A percentile compares a stretch with the other conserved stretches of the same genome.
These are phyloP conservation scores for Tetragonisca angustula DNA, from an alignment of 2,888 invertebrate genomes.

Conservation along the genomic window DNA sequence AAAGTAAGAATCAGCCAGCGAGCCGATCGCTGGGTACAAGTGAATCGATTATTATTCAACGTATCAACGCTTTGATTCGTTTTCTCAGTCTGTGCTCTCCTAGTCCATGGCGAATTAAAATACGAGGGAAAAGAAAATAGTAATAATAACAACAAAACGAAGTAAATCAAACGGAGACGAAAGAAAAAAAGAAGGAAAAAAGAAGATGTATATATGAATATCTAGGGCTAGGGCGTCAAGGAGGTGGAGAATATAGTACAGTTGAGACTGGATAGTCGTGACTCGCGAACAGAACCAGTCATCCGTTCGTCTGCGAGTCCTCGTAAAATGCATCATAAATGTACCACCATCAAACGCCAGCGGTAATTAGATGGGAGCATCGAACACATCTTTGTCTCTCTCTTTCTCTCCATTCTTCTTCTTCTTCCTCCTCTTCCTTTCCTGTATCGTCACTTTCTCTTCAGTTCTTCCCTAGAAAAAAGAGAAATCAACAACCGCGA, in stretches of 20 bases:
- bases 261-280: slow-evolving; percentile 53
- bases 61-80: slow-evolving; percentile 80
- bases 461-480: background rate
- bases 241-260: slow-evolving; percentile 59
- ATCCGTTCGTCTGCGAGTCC: slow-evolving; percentile 50
- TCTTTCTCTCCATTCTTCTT: background rate
- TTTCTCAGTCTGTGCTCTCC: slow-evolving; percentile 83
- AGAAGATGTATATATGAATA: slow-evolving; percentile 39
- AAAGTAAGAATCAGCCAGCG: slow-evolving; percentile 67
- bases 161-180: slow-evolving; percentile 16
- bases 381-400: slow-evolving; percentile 10
- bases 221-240: slow-evolving; percentile 50
- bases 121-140: slow-evolving; percentile 22
- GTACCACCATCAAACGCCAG: slow-evolving; percentile 38
- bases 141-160: background rate
- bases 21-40: slow-evolving; percentile 62
- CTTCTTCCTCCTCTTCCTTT: background rate
- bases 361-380: slow-evolving; percentile 49
- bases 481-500: slow-evolving; percentile 36
- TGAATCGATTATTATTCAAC: slow-evolving; percentile 70
- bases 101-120: slow-evolving; percentile 75
- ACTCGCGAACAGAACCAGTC: slow-evolving; percentile 40
- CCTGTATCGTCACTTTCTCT: background rate
- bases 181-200: slow-evolving; percentile 13
- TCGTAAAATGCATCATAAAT: slow-evolving; percentile 66